Base-by-base conservation (phyloP, 2,888 invertebrate species). In the Oscheius sp. region DNA sequence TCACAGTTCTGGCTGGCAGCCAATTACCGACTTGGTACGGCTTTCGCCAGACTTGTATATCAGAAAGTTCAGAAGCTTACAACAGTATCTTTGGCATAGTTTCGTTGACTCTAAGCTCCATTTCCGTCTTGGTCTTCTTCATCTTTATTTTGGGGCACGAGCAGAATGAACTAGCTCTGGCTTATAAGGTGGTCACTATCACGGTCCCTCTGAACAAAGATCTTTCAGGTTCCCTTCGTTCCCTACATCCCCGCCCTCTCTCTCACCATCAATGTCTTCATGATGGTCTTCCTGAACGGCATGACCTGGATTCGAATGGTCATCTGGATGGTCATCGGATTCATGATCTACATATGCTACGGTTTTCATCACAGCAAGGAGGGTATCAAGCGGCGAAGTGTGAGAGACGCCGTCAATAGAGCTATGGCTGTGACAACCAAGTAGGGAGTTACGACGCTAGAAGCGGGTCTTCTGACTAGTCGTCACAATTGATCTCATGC, bases 201-300 rank as follows among this genome's bases (percentile, higher is more conserved):
- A 21, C 21, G 0, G 21, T 21, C 0, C 21, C 21, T 21, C 21
- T 21, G 21, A 21, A 42, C 7, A 42, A 5, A 1, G 47, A 2
- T 60, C 32, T 55, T 75, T 75, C 48, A 83, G 90, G 95, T 96
- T 42, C 96, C 96, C n/a, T 94, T 94, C 82, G 92, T 96, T 89
- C 96, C 96, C 66, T 94, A 95, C 90, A 94, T 96, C 80, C 96
- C 96, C 75, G 93, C 94, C 51, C 93, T 95, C 77, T 95, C 95
- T 37, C 94, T 96, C 77, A 93, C 94, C 73, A 94, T 96, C 86
- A 96, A 96, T 91, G 94, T 96, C 89, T 96, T 96, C 91, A 92
- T 96, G 88, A 96, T 96, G 89, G 93, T 96, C 89, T 95, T 95
- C 90, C 92, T 96, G 75, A 94, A 94, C 75, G 92, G 94, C 85